Base-by-base conservation (phyloP, 2,113 vertebrate genomes). In the Porphyrio hochstetteri region DNA sequence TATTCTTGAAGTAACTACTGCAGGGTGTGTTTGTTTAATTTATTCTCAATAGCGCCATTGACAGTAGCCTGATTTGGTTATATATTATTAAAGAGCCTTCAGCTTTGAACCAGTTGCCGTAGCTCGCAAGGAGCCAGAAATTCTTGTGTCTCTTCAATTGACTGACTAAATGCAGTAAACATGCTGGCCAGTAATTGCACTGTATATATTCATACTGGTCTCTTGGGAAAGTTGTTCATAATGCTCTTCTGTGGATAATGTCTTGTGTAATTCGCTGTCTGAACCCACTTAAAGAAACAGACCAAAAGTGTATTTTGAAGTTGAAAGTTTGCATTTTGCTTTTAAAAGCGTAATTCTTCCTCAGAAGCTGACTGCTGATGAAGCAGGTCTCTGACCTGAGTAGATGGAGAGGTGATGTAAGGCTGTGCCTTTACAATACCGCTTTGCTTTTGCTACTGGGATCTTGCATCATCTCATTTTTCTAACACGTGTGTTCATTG, bases 1-100 rank as follows among this genome's bases (percentile, higher is more conserved):
- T 68, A 35, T 56, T 79, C 91, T 95, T 93, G 69, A 95, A 96
- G 81, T 93, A 95, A 85, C 89, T 85, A 6, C 83, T 79, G 29
- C 24, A 33, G 80, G n/a, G 35, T 17, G 25, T 63, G 56, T 70
- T 67, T 75, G 48, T 83, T 91, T 86, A 76, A 1, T 93, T 92
- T 89, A 71, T 87, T 87, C 69, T 85, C 81, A 91, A 2, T 68
- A 82, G 83, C 40, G 40, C 29, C 67, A 85, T 64, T 93, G 91
- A 79, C 48, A 46, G 56, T 55, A 63, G 59, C 69, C 61, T 75
- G n/a, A 63, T 88, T 94, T 77, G 65, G 18, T 63, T 94, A 28
- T 40, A 24, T 68, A 44, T 79, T 87, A 87, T 46, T 89, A 77
- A 82, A 63, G 63, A 95, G 36, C 69, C 53, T 83, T 95, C 74